A percentile compares a stretch with the other conserved stretches of the same genome.
Evolutionary conservation across 2,888 invertebrate species (phyloP).

Genomic region (Drosophila fungiperda): DNA sequence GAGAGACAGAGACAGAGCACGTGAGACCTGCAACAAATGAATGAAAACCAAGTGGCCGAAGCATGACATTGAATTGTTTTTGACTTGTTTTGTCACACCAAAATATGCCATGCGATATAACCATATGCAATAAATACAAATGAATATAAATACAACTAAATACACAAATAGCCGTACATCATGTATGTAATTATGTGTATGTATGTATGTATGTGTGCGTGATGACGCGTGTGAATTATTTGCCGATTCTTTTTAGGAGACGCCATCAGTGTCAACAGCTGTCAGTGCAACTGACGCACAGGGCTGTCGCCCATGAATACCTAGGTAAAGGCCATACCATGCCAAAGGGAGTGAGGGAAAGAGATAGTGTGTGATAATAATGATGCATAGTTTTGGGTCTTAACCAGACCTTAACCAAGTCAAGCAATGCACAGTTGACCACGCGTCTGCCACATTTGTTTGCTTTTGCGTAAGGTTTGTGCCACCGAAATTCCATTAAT

Average conservation of each 20-base stretch:
- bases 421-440: slow-evolving; percentile 30
- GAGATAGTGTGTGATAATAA: background rate
- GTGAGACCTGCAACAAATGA: slow-evolving; percentile 72
- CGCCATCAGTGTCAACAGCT: slow-evolving; percentile 65
- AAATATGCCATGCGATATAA: slow-evolving; percentile 34
- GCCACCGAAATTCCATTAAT: slow-evolving; percentile 46
- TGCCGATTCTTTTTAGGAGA: slow-evolving; percentile 44
- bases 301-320: slow-evolving; percentile 6
- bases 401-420: slow-evolving; percentile 5
- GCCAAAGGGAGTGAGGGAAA: background rate
- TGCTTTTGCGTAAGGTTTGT: slow-evolving; percentile 15
- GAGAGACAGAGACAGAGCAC: slow-evolving; percentile 25
- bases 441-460: slow-evolving; percentile 16
- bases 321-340: slow-evolving; percentile 14
- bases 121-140: slow-evolving; percentile 15
- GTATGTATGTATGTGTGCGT: slow-evolving; percentile 7
- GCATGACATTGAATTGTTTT: slow-evolving; percentile 72
- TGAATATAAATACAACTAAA: slow-evolving; percentile 6
- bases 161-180: slow-evolving; percentile 24
- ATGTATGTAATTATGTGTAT: slow-evolving; percentile 17
- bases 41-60: slow-evolving; percentile 73
- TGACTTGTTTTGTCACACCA: slow-evolving; percentile 68
- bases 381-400: slow-evolving; percentile 2
- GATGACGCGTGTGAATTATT: slow-evolving; percentile 50
- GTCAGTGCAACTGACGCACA: slow-evolving; percentile 48